Evolutionary conservation across 2,113 vertebrate genomes (phyloP).

Genomic region (Arizona elegans): DNA sequence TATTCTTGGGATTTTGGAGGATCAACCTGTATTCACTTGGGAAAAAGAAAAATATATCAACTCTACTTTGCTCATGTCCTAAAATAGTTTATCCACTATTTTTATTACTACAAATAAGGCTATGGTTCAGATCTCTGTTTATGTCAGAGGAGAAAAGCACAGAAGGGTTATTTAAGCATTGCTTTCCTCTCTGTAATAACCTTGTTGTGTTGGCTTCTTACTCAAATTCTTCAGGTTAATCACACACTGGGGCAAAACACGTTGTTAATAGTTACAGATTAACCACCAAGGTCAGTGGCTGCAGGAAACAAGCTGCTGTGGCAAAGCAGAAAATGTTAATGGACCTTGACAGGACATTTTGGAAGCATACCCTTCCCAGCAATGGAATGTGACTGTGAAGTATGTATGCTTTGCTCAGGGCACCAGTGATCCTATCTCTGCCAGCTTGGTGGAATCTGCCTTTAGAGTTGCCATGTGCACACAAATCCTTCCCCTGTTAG

Average conservation of each 20-base stretch:
- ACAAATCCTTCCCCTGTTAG: not conserved
- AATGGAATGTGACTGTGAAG: not conserved
- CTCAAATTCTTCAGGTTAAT: slow-evolving; percentile 31
- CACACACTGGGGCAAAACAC: slow-evolving; percentile 1
- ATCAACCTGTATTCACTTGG: not conserved
- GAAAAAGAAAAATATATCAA: not conserved
- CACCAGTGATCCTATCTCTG: not conserved
- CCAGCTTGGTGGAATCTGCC: not conserved
- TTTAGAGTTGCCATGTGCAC: not conserved
- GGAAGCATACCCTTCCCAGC: not conserved
- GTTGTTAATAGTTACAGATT: slow-evolving; percentile 46
- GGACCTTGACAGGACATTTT: slow-evolving; percentile 25
- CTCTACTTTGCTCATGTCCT: not conserved
- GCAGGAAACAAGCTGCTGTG: slow-evolving; percentile 5
- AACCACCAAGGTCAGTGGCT: slow-evolving; percentile 28
- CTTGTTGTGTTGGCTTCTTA: slow-evolving; percentile 20
- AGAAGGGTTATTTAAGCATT: slow-evolving; percentile 1
- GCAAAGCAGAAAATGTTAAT: slow-evolving; percentile 28
- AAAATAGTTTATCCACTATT: slow-evolving; percentile 4
- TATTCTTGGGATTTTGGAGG: not conserved
- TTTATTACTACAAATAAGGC: not conserved
- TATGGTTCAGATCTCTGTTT: not conserved
- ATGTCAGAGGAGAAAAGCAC: not conserved
- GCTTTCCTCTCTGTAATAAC: slow-evolving; percentile 9
- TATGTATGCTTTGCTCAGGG: not conserved